Evolutionary conservation across 1,140 invertebrate genomes (phyloP).

Genomic region (Dendroctonus valens): DNA sequence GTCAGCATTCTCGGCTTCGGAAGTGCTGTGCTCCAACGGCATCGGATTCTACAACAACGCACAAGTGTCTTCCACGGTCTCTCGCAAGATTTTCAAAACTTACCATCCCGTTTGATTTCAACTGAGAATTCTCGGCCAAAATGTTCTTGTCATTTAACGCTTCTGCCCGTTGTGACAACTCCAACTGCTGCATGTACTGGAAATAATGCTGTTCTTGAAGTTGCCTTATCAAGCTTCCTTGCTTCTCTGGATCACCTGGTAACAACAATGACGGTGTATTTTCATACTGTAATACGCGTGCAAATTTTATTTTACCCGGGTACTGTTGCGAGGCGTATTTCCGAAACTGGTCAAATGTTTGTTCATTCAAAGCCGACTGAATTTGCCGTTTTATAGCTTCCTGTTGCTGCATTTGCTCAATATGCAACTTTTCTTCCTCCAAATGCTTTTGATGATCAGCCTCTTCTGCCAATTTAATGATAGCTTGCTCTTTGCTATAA

Average conservation of each 20-base stretch:
- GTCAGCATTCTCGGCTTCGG: neutral
- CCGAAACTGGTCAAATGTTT: slow-evolving; percentile 92
- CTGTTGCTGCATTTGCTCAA: slow-evolving; percentile 60
- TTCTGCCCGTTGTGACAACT: slow-evolving; percentile 50
- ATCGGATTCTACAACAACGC: neutral
- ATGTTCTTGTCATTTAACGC: slow-evolving; percentile 38
- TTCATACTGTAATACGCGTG: neutral
- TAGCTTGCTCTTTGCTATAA: slow-evolving; percentile 45
- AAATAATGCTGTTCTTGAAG: slow-evolving; percentile 97
- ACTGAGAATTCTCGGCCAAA: slow-evolving; percentile 45
- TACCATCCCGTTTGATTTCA: slow-evolving; percentile 24
- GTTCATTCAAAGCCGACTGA: slow-evolving; percentile 94
- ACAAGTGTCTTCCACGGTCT: neutral
- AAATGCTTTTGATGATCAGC: slow-evolving; percentile 60
- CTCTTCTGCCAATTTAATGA: slow-evolving; percentile 50
- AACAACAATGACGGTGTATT: slow-evolving; percentile 3
- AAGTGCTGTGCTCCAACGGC: neutral
- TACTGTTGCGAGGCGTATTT: slow-evolving; percentile 94
- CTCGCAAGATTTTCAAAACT: slow-evolving; percentile 9
- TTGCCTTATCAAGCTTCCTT: slow-evolving; percentile 87
- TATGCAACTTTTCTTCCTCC: slow-evolving; percentile 60
- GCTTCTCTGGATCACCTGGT: slow-evolving; percentile 77
- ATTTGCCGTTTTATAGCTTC: slow-evolving; percentile 75
- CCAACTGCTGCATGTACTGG: slow-evolving; percentile 91
- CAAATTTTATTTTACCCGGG: slow-evolving; percentile 62